A percentile compares a stretch with the other conserved stretches of the same genome.
These are phyloP conservation scores for Monodelphis domestica DNA, from an alignment of 2,797 vertebrate species.

Conservation along the genomic window DNA sequence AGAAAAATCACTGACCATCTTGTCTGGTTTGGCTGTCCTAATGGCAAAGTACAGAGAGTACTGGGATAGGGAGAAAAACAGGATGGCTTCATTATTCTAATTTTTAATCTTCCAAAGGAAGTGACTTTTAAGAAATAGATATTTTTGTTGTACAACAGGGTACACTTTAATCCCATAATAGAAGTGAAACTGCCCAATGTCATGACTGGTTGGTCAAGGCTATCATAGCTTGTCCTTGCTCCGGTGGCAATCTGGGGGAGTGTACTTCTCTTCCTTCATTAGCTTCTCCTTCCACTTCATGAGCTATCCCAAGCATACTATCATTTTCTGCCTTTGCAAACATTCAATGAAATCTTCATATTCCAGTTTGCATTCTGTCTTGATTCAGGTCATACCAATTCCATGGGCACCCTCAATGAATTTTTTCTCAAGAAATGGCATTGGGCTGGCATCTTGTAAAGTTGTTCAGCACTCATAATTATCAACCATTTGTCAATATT, in stretches of 20 bases:
- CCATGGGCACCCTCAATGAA: constrained; percentile 93
- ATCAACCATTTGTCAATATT: constrained; percentile 88
- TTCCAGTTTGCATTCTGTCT: constrained; percentile 91
- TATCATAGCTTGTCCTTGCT: constrained; percentile 80
- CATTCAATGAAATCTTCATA: constrained; percentile 94
- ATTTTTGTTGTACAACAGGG: constrained; percentile 26
- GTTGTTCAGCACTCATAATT: constrained; percentile 88
- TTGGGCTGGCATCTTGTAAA: constrained; percentile 73
- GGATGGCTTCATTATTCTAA: constrained; percentile 53
- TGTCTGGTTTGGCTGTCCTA: not conserved
- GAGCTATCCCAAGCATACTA: constrained; percentile 83
- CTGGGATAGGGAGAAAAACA: not conserved
- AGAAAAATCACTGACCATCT: not conserved
- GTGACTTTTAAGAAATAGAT: not conserved
- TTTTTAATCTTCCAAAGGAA: constrained; percentile 51
- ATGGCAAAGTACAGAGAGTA: constrained; percentile 49
- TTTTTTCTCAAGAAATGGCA: constrained; percentile 96
- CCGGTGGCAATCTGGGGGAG: constrained; percentile 84
- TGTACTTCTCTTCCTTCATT: constrained; percentile 92
- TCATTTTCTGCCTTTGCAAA: constrained; percentile 89
- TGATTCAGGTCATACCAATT: constrained; percentile 90
- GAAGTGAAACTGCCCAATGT: not conserved
- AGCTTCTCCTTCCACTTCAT: constrained; percentile 88
- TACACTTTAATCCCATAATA: not conserved
- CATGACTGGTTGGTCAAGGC: constrained; percentile 79